Base-by-base conservation (phyloP, 1,140 invertebrate species). In the Drosophila auraria region DNA sequence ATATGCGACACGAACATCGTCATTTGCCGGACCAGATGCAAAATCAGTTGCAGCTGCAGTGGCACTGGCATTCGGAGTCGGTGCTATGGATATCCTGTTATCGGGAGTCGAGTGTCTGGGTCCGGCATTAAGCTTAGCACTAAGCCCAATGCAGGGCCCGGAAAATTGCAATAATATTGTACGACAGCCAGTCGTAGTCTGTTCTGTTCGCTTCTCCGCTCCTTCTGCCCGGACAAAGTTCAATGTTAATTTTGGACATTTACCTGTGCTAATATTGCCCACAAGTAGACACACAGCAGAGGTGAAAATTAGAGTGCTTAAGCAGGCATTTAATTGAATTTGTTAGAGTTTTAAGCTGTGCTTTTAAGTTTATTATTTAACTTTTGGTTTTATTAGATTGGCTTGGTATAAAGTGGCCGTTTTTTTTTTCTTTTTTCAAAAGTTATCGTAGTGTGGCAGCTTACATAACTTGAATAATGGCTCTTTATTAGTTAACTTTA, bases 191-290 rank as follows among this genome's bases (percentile, higher is more conserved):
- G 53, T 45, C 44, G 60, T 65, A 68, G 44, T 38, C 61, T 65
- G 47, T 14, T 8, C n/a, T 6, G 38, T 33, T 33, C 64, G 49
- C 53, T 53, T 59, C 74, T 42, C 75, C 65, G 69, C 54, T 50
- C 63, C 54, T 65, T 64, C 53, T 78, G 61, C 57, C 71, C 68
- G 51, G 63, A 50, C 71, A 86, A 86, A 86, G 86, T 89, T 89
- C 86, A 89, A 90, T 89, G 86, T 89, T 89, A 89, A 89, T 89
- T 90, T 89, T 89, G 64, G 80, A 86, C 86, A 89, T 89, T 89
- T 89, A 89, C 86, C 86, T 89, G 72, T 70, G 82, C 79, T 89
- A 90, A 90, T 90, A 89, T 90, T 86, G 86, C 56, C 60, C 38
- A 45, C 82, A 71, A 45, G 75, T 70, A 75, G 78, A 54, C 56